phyloP scores from a whole-genome alignment of 2,888 invertebrate genomes.

The Stenchaetothrips biformis region DNA sequence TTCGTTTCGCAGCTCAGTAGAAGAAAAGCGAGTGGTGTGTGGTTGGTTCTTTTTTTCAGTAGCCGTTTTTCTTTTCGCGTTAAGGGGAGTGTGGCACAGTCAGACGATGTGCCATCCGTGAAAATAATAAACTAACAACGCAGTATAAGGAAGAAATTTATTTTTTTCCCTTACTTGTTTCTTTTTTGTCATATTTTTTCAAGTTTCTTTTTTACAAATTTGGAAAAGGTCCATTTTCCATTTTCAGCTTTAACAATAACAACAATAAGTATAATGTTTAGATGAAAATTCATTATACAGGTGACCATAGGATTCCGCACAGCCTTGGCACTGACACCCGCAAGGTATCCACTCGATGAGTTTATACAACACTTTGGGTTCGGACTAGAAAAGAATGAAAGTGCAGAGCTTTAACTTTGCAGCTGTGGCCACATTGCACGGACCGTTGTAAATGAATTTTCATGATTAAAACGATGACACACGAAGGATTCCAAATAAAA shows the following conservation, averaged over 20 bases:
- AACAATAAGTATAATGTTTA: not conserved
- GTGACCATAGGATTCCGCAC: not conserved
- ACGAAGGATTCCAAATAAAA: not conserved
- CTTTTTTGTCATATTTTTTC: no score
- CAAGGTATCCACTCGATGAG: not conserved
- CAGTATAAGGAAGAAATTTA: no score
- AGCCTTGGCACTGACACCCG: constrained; percentile 13
- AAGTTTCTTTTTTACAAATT: not conserved
- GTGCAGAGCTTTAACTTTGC: not conserved
- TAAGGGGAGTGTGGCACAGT: no score
- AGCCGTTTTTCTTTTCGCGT: no score
- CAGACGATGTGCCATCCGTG: no score
- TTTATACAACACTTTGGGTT: constrained; percentile 15
- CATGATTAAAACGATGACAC: not conserved
- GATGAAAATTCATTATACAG: not conserved
- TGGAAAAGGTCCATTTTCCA: not conserved
- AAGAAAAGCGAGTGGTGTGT: no score
- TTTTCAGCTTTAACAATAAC: not conserved
- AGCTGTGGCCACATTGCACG: not conserved
- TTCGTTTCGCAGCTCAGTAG: no score
- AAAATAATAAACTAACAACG: no score
- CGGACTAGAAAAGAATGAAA: not conserved
- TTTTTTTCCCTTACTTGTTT: no score
- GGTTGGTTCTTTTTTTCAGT: no score
- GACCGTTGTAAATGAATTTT: not conserved